Base-by-base conservation (phyloP, 2,888 invertebrate species). In the Drosophila borealis region DNA sequence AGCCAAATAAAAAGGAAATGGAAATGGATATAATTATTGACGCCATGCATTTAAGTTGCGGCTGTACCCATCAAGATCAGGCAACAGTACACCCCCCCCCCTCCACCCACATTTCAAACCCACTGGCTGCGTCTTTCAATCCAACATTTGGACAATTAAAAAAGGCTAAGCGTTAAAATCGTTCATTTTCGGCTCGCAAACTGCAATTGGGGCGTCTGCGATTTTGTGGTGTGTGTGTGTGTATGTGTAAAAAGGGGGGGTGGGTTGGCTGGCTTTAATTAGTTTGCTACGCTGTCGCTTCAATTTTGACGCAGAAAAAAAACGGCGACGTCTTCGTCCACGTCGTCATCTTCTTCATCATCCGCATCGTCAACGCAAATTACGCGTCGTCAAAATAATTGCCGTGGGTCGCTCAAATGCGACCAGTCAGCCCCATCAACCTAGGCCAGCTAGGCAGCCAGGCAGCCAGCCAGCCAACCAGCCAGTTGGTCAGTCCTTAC, bases 161-260 rank as follows among this genome's bases (percentile, higher is more conserved):
- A 85, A 88, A 89, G 80, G 83, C 88, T 80, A 80, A 81, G 86
- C 86, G 75, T 80, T 85, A 79, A 89, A 89, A 89, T 83, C 83
- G 80, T 88, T 86, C 83, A 80, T 79, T 84, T 82, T 68, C 54
- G 68, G 63, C 70, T 68, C 89, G 75, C 78, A 71, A 87, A 74
- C 63, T 76, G 75, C 79, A 79, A 76, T 75, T 74, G 60, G 71
- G 71, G 71, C 59, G 70, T 73, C 66, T 72, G 54, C 56, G 55
- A 51, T 49, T 50, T 57, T 33, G 14, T 36, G 29, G 10, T 55
- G 42, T 51, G 29, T 73, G 45, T 48, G 29, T 45, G 48, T 49
- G 21, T n/a, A 54, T 13, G 13, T 5, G 29, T 44, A 10, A 25
- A 0, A 10, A 14, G 51, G 41, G 9, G 8, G 37, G 29, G 55